These are phyloP conservation scores for Chrysemys picta DNA, from an alignment of 2,113 vertebrate species.

Conservation along the genomic window DNA sequence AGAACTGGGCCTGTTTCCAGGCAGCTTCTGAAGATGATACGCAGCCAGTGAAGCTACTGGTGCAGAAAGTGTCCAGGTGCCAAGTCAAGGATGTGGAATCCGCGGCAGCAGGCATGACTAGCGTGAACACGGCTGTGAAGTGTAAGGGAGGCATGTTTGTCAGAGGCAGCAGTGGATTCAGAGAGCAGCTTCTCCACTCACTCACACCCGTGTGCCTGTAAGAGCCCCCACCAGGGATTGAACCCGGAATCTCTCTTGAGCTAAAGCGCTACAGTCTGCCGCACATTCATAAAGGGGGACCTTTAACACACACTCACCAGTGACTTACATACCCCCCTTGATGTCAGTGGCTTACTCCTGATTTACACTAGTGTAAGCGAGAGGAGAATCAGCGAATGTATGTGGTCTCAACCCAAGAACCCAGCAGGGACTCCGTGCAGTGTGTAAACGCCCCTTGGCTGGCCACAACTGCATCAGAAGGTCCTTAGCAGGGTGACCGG, in stretches of 20 bases:
- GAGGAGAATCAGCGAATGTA: too few species aligned
- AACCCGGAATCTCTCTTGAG: too few species aligned
- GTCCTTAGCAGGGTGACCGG: background rate
- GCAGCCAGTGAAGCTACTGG: accelerated
- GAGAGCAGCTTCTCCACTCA: background rate
- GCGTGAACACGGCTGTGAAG: background rate
- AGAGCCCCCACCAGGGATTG: too few species aligned
- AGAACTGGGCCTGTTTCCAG: background rate
- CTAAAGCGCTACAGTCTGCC: background rate
- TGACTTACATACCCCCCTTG: too few species aligned
- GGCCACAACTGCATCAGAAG: too few species aligned
- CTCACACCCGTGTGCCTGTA: too few species aligned
- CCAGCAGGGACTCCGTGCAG: too few species aligned
- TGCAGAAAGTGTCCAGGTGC: background rate
- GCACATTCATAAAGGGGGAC: background rate
- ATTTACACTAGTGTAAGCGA: too few species aligned
- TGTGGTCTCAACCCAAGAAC: too few species aligned
- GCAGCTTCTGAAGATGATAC: background rate
- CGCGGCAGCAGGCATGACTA: background rate
- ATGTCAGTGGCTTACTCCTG: too few species aligned
- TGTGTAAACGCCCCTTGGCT: background rate
- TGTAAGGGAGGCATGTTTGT: too few species aligned
- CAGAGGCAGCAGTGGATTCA: background rate
- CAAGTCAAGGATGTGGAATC: background rate
- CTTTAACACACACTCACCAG: too few species aligned